These are phyloP conservation scores for Amblyopsis hoosieri DNA, from an alignment of 2,797 vertebrate genomes.

Conservation along the genomic window DNA sequence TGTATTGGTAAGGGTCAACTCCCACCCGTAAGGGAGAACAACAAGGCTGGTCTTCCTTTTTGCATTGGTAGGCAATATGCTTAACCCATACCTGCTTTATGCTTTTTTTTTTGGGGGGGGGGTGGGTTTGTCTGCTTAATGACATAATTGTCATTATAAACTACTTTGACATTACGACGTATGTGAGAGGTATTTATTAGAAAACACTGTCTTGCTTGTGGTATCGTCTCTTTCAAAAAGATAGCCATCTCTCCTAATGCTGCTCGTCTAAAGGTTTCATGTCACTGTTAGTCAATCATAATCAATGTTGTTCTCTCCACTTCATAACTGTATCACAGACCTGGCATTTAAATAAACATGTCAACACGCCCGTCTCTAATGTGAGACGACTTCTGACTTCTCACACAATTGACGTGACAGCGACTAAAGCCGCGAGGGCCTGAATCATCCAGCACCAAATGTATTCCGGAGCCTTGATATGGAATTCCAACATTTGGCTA, in stretches of 20 bases:
- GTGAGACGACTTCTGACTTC: conserved; percentile 85
- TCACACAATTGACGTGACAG: conserved; percentile 83
- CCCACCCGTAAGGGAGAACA: too few species aligned
- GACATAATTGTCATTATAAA: too few species aligned
- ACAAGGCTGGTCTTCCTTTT: too few species aligned
- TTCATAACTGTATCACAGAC: conserved; percentile 81
- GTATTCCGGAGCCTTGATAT: conserved; percentile 88
- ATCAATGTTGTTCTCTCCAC: conserved; percentile 74
- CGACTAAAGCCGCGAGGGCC: conserved; percentile 85
- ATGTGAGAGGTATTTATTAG: conserved; percentile 13
- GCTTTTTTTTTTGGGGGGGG: too few species aligned
- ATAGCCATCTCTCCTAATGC: not conserved
- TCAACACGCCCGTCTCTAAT: conserved; percentile 85
- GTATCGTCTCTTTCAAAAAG: conserved; percentile 10
- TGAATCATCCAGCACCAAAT: conserved; percentile 86
- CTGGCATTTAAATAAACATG: conserved; percentile 86
- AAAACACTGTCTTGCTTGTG: conserved; percentile 16
- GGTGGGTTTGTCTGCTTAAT: too few species aligned
- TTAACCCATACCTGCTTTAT: too few species aligned
- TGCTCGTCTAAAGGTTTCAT: conserved; percentile 5
- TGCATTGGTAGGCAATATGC: too few species aligned
- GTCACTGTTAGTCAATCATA: conserved; percentile 70
- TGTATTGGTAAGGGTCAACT: too few species aligned
- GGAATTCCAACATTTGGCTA: conserved; percentile 95
- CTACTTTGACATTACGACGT: conserved; percentile 20